Conservation (phyloP, 1,140 invertebrate genomes). For the Rhagoletis zephyria region DNA sequence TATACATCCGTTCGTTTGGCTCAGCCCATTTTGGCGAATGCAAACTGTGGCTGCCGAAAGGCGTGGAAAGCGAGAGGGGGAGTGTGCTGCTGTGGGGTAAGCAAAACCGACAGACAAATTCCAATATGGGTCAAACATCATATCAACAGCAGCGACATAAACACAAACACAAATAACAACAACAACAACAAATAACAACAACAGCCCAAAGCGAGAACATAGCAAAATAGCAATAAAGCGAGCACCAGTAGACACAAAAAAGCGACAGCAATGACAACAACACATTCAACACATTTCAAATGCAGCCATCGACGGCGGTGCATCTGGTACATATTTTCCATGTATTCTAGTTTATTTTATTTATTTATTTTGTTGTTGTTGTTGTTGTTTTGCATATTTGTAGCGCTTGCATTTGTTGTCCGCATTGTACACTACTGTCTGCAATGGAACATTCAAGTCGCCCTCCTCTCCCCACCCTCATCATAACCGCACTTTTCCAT, state of each 20-base stretch:
- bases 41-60: not conserved
- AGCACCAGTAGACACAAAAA: not conserved
- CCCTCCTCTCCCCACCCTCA: not conserved
- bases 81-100: not conserved
- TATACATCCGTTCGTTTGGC: not conserved
- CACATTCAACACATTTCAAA: conserved; percentile 62
- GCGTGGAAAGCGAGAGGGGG: not conserved
- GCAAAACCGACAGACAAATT: conserved; percentile 62
- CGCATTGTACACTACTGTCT: not conserved
- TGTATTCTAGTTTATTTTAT: not conserved
- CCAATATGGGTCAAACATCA: conserved; percentile 72
- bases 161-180: conserved; percentile 55
- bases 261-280: conserved; percentile 57
- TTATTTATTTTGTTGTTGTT: not conserved
- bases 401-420: not conserved
- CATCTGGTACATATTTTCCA: not conserved
- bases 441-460: not conserved
- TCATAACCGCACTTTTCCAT: too few relatives aligned
- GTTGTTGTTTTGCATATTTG: not conserved
- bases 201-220: not conserved
- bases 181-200: not conserved
- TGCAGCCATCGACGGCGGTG: conserved; percentile 16
- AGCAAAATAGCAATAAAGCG: conserved; percentile 25
- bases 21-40: not conserved
- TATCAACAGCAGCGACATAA: conserved; percentile 59